These are phyloP conservation scores for Microcebus lehilahytsara DNA, from an alignment of 2,113 vertebrate species.

Conservation along the genomic window DNA sequence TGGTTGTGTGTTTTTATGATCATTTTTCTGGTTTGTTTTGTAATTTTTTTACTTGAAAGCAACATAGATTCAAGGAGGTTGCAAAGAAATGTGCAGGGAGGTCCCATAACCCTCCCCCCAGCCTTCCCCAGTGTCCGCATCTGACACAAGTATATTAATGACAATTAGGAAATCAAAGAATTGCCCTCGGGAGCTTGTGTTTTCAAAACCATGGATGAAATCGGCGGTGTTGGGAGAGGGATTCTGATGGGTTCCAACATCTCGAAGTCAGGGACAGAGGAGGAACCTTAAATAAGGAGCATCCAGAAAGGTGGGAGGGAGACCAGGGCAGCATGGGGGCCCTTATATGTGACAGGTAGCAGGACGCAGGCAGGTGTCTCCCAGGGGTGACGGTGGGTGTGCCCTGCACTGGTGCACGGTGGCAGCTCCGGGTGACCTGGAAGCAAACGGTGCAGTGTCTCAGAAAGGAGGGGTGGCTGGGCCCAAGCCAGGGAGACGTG, in stretches of 20 bases:
- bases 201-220: background rate
- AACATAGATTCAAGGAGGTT: background rate
- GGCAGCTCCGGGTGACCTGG: background rate
- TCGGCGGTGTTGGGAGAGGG: background rate
- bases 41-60: background rate
- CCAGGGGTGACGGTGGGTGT: rapidly evolving
- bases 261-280: background rate
- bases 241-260: background rate
- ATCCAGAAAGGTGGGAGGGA: background rate
- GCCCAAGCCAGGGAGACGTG: background rate
- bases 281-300: background rate
- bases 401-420: background rate
- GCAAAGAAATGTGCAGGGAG: background rate
- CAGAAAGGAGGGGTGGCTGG: background rate
- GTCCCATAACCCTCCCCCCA: no score
- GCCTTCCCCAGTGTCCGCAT: no score
- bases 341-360: background rate
- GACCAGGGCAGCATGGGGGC: background rate
- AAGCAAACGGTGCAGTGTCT: background rate
- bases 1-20: background rate
- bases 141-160: background rate
- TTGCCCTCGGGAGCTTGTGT: no score
- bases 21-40: background rate
- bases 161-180: background rate
- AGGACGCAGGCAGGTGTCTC: no score